A percentile compares a stretch with the other conserved stretches of the same genome.
These are phyloP conservation scores for Hermatobates lingyangjiaoensis DNA, from an alignment of 1,140 invertebrate genomes.

Conservation along the genomic window DNA sequence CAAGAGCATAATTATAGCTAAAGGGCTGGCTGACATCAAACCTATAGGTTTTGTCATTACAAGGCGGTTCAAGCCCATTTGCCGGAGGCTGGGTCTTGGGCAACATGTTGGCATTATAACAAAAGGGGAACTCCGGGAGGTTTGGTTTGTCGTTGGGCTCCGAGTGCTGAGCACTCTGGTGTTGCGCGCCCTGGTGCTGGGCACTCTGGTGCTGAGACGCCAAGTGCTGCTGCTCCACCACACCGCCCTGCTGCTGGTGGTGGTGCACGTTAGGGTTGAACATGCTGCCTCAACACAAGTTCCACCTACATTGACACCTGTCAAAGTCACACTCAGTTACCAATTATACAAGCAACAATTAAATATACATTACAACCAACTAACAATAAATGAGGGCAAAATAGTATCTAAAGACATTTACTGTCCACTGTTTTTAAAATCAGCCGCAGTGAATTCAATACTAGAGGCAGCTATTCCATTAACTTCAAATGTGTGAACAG, in stretches of 20 bases:
- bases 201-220: slow-evolving; percentile 2
- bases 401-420: no score
- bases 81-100: slow-evolving; percentile 24
- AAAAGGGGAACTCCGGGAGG: slow-evolving; percentile 31
- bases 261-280: slow-evolving; percentile 1
- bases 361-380: no score
- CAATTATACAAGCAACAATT: no score
- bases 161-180: slow-evolving; percentile 11
- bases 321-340: no score
- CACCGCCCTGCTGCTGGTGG: slow-evolving; percentile 5
- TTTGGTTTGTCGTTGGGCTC: slow-evolving; percentile 19
- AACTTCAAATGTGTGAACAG: no score
- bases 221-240: neutral
- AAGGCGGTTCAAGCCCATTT: slow-evolving; percentile 24
- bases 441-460: no score
- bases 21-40: slow-evolving; percentile 33
- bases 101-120: slow-evolving; percentile 35
- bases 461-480: no score
- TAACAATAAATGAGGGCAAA: no score
- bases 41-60: slow-evolving; percentile 32
- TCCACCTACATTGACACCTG: no score
- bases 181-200: slow-evolving; percentile 7
- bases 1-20: slow-evolving; percentile 30
- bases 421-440: no score
- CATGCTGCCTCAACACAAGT: no score